phyloP scores from a whole-genome alignment of 2,888 invertebrate genomes.

The Orthonevra nobilis region DNA sequence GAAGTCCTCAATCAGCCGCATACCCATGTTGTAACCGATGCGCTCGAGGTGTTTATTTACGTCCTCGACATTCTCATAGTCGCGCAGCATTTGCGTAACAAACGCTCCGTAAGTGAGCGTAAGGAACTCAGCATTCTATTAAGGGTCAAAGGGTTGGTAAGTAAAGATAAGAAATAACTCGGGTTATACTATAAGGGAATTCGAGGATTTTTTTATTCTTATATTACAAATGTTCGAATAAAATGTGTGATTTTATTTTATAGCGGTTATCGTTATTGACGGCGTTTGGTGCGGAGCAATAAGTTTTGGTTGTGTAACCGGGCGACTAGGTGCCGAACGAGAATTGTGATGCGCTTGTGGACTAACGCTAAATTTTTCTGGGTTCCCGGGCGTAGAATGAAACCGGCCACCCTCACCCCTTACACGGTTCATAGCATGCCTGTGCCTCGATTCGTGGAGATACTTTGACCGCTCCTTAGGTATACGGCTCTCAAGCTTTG shows the following conservation, averaged over 20 bases:
- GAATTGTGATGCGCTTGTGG: slow-evolving; percentile 65
- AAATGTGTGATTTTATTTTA: slow-evolving; percentile 74
- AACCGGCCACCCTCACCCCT: slow-evolving; percentile 98
- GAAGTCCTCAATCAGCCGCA: slow-evolving; percentile 98
- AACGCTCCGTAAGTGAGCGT: slow-evolving; percentile 98
- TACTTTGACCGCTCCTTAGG: slow-evolving; percentile 99
- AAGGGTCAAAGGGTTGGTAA: slow-evolving; percentile 29
- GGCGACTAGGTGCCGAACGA: slow-evolving; percentile 47
- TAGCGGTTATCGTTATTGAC: slow-evolving; percentile 79
- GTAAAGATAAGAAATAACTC: slow-evolving; percentile 23
- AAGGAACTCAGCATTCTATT: slow-evolving; percentile 96
- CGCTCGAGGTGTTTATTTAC: slow-evolving; percentile 97
- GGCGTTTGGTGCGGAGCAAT: slow-evolving; percentile 79
- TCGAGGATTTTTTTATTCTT: slow-evolving; percentile 58
- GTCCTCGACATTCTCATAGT: slow-evolving; percentile 97
- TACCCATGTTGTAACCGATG: slow-evolving; percentile 99
- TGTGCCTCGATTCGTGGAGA: slow-evolving; percentile 97
- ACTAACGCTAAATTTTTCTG: slow-evolving; percentile 71
- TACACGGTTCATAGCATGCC: slow-evolving; percentile 98
- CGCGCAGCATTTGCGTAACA: slow-evolving; percentile 97
- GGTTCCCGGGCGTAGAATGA: slow-evolving; percentile 85
- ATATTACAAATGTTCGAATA: too few species aligned
- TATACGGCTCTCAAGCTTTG: slow-evolving; percentile 97
- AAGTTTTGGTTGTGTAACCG: slow-evolving; percentile 76
- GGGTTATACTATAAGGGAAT: slow-evolving; percentile 2